Percentiles rank a stretch among this genome's conserved stretches.
Conservation (phyloP, 2,888 invertebrate species). For the Nomada fucata region DNA sequence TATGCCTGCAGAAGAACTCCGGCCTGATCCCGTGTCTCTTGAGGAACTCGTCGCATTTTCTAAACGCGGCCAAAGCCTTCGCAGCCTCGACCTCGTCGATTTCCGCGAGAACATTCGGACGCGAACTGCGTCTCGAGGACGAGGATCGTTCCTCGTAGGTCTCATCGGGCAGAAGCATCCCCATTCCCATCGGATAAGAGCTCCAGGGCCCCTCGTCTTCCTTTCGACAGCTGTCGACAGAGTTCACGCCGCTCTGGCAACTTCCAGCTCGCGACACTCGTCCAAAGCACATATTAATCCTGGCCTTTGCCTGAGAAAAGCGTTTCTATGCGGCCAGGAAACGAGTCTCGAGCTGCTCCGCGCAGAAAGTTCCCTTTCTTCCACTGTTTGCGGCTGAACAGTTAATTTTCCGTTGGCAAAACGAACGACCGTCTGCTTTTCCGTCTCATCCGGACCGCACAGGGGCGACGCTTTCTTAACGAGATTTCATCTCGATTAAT, state of each 20-base stretch:
- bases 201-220: conserved; percentile 42
- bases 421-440: not conserved
- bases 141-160: conserved; percentile 88
- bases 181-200: conserved; percentile 73
- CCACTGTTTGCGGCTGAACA: not conserved
- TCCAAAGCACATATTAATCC: conserved; percentile 78
- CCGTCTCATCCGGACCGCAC: not conserved
- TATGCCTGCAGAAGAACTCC: conserved; percentile 91
- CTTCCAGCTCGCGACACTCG: conserved; percentile 60
- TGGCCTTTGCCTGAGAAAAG: conserved; percentile 45
- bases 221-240: conserved; percentile 62
- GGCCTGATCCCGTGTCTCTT: conserved; percentile 89
- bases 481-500: conserved; percentile 35
- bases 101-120: conserved; percentile 69
- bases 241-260: conserved; percentile 65
- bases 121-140: conserved; percentile 74
- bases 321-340: conserved; percentile 56
- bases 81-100: conserved; percentile 78
- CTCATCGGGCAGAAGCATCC: conserved; percentile 91
- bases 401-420: conserved; percentile 32
- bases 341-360: conserved; percentile 34
- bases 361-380: not conserved
- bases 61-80: conserved; percentile 84
- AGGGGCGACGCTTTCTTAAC: conserved; percentile 10
- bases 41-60: conserved; percentile 88